phyloP scores from a whole-genome alignment of 2,113 vertebrate species.

The Petrocephalus microphthalmus region DNA sequence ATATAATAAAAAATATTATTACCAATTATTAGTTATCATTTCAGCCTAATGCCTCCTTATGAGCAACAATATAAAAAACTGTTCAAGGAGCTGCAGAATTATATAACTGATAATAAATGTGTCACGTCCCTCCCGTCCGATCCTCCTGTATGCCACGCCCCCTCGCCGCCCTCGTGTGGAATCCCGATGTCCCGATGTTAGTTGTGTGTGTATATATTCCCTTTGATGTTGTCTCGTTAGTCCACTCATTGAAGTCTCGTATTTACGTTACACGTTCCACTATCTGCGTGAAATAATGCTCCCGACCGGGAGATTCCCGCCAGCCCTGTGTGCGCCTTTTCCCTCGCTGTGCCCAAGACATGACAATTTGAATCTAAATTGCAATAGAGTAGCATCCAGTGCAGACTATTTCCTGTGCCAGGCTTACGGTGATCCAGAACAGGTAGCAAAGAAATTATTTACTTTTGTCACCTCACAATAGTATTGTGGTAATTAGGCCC shows the following conservation, averaged over 20 bases:
- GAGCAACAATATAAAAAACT: background rate
- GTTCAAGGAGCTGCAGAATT: background rate
- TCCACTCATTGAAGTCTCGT: no score
- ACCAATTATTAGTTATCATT: background rate
- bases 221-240: no score
- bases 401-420: background rate
- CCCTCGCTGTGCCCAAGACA: no score
- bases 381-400: background rate
- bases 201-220: no score
- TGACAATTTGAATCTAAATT: background rate
- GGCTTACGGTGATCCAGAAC: background rate
- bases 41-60: background rate
- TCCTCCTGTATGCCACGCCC: no score
- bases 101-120: background rate
- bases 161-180: no score
- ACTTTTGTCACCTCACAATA: background rate
- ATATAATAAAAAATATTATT: background rate
- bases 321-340: no score
- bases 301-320: no score
- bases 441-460: background rate
- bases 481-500: background rate
- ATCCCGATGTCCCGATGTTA: no score
- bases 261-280: no score
- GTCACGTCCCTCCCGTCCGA: no score
- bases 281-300: no score